phyloP scores from a whole-genome alignment of 2,113 vertebrate genomes.

The Redunca redunca region DNA sequence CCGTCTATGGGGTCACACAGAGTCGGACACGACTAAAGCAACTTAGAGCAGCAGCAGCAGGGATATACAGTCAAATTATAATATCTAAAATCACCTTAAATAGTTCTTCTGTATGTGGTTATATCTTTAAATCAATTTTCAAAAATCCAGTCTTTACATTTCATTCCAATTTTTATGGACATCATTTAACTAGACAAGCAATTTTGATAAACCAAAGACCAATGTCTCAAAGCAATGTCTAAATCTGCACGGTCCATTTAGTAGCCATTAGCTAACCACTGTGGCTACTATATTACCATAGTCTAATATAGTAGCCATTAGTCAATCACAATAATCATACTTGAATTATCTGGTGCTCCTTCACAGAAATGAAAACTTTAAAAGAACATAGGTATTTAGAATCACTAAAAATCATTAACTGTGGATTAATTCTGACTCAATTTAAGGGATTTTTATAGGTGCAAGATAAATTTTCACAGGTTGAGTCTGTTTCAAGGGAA shows the following conservation, averaged over 20 bases:
- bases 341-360: constrained; percentile 19
- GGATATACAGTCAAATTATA: not conserved
- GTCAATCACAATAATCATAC: not conserved
- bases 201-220: not conserved
- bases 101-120: not conserved
- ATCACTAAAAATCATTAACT: not conserved
- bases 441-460: constrained; percentile 28
- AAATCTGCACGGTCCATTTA: not conserved
- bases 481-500: constrained; percentile 10
- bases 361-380: not conserved
- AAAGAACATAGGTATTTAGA: not conserved
- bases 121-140: not conserved
- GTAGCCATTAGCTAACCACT: not conserved
- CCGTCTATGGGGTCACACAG: too few species aligned
- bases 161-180: not conserved
- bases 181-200: not conserved
- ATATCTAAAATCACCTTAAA: not conserved
- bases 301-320: not conserved
- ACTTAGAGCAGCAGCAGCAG: not conserved
- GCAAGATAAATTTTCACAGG: constrained; percentile 29
- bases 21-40: too few species aligned
- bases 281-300: not conserved
- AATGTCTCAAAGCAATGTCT: not conserved
- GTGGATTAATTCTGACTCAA: not conserved
- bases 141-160: not conserved